These are phyloP conservation scores for Buteo buteo DNA, from an alignment of 2,113 vertebrate genomes.

Conservation along the genomic window DNA sequence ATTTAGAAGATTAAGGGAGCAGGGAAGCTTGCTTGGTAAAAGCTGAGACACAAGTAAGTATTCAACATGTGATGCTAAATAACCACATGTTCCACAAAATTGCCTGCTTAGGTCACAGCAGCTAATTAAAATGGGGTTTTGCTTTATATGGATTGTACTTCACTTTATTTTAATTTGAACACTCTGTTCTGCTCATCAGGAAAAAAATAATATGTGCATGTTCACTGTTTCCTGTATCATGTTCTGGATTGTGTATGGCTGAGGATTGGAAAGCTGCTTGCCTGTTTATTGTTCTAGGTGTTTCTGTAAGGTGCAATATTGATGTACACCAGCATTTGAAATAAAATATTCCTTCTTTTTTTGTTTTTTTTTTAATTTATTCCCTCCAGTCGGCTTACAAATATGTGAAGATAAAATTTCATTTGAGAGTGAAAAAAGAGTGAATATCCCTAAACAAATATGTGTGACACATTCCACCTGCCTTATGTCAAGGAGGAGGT, in stretches of 20 bases:
- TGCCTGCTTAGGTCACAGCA: not conserved
- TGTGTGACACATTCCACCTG: not conserved
- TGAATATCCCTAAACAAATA: not conserved
- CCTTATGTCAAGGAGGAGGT: not conserved
- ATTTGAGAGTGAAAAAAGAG: not conserved
- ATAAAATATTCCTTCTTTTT: constrained; percentile 6
- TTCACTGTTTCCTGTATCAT: not conserved
- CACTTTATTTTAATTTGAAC: not conserved
- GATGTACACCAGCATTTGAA: not conserved
- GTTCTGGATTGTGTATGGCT: not conserved
- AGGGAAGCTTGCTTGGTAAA: not conserved
- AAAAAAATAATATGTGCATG: not conserved
- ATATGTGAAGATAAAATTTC: not conserved
- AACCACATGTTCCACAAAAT: not conserved
- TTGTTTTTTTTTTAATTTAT: not conserved
- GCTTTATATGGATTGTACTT: not conserved
- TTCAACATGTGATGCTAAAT: not conserved
- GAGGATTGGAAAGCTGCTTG: not conserved
- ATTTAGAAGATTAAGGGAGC: not conserved
- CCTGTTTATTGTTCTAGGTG: not conserved
- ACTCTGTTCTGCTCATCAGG: not conserved
- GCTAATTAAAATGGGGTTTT: not conserved
- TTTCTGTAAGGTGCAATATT: not conserved
- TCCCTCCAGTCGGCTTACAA: not conserved
- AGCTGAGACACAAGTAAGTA: not conserved